Percentiles rank a stretch among this genome's conserved stretches.
Conservation (phyloP, 2,797 vertebrate genomes). For the Martes flavigula region DNA sequence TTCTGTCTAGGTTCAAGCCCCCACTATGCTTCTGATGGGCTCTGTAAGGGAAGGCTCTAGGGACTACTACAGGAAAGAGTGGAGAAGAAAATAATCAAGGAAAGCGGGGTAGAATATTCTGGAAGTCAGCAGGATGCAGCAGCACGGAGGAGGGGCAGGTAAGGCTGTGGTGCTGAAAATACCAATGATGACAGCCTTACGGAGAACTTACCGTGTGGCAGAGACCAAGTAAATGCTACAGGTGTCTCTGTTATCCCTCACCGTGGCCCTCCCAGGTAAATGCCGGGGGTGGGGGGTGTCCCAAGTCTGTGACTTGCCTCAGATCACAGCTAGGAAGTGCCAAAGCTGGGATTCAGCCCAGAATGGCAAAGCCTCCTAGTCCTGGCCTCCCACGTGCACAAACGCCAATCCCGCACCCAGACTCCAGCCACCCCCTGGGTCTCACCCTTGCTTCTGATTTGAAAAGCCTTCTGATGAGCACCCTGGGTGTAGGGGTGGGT, state of each 20-base stretch:
- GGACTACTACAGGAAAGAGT: background rate
- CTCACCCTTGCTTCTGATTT: background rate
- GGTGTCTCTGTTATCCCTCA: background rate
- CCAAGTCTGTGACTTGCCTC: background rate
- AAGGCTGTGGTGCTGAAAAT: background rate
- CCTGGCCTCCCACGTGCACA: background rate
- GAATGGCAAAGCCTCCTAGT: background rate
- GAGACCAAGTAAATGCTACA: background rate
- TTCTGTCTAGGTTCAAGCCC: background rate
- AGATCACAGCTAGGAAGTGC: too few relatives aligned
- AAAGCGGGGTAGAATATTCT: background rate
- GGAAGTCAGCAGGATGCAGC: background rate
- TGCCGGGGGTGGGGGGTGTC: too few relatives aligned
- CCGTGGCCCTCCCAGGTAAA: background rate
- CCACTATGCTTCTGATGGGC: background rate
- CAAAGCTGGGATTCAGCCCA: background rate
- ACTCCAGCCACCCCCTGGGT: background rate
- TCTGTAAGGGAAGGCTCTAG: background rate
- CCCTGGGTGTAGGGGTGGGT: fast-evolving
- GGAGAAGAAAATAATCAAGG: background rate
- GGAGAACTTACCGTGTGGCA: background rate
- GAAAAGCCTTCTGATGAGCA: background rate
- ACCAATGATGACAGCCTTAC: background rate
- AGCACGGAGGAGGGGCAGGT: background rate
- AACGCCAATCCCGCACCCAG: background rate